Conservation (phyloP, 1,140 invertebrate genomes). For the Meloidogyne chitwoodi region DNA sequence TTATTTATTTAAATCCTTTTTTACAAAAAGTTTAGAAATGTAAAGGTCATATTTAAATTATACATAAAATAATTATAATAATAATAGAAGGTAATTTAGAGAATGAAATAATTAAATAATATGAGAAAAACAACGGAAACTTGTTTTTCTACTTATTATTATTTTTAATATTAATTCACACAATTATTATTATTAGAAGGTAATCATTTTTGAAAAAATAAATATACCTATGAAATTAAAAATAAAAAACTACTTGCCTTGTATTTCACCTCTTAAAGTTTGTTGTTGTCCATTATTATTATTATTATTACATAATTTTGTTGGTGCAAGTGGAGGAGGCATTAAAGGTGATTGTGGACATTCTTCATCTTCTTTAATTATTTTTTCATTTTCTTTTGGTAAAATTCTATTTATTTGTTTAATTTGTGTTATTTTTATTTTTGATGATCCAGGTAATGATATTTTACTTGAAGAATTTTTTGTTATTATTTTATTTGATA, state of each 20-base stretch:
- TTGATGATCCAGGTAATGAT: background rate
- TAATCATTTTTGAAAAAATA: too few species aligned
- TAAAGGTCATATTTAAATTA: too few species aligned
- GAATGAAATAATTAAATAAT: too few species aligned
- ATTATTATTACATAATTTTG: background rate
- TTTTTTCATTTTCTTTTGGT: background rate
- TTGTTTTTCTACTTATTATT: too few species aligned
- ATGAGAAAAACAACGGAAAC: too few species aligned
- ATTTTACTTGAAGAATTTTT: background rate
- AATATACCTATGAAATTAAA: background rate
- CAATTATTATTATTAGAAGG: too few species aligned
- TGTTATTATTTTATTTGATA: background rate
- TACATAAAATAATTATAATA: too few species aligned
- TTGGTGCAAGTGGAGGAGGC: constrained; percentile 11
- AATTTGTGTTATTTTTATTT: background rate
- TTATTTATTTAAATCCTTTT: too few species aligned
- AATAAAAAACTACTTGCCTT: background rate
- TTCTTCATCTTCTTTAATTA: background rate
- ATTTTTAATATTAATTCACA: too few species aligned
- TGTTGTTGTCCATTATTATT: background rate
- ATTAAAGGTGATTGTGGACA: constrained; percentile 9
- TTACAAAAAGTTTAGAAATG: too few species aligned
- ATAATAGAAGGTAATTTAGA: too few species aligned
- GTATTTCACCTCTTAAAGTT: background rate
- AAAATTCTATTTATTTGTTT: background rate